Base-by-base conservation (phyloP, 2,888 invertebrate species). In the Spicauda simplicius region DNA sequence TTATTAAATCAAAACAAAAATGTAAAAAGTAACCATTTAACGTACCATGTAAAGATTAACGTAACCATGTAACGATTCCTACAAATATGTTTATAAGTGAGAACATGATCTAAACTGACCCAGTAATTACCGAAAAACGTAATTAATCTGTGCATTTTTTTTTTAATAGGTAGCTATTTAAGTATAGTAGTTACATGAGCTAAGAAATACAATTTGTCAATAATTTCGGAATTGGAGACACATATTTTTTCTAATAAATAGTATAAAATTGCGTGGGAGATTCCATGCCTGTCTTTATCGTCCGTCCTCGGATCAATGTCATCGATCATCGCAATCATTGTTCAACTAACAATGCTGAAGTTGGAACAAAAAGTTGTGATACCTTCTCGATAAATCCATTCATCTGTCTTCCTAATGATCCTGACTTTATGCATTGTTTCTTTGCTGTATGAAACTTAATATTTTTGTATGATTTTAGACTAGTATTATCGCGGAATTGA, bases 291-390 rank as follows among this genome's bases (percentile, higher is more conserved):
- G 10, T 10, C 0, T 19, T n/a, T 19, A 2, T 18, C 52, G 3
- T 18, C 52, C 53, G 53, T 53, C 20, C 53, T 53, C 25, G 14
- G 11, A 14, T 53, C 20, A 41, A 18, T 55, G 55, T 30, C 63
- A 55, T 63, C 55, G 41, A 55, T 63, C 63, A 63, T 45, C 45
- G 8, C 20, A 45, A 20, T 33, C 50, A 54, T 53, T 61, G 52
- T 61, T 33, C 25, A 25, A 41, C 3, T 19, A 41, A 61, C 61
- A 61, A 61, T 54, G 54, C 6, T 25, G 58, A 19, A 45, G 54
- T 12, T 45, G 58, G 37, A 41, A 30, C 30, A 50, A 41, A 41
- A 41, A 41, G 41, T 14, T 41, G 25, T 25, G 41, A 41, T 41
- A 41, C 14, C 41, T 12, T 41, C 41, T 3, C 25, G 41, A 41